Evolutionary conservation across 2,888 invertebrate species (phyloP).

Genomic region (Xylota sylvarum): DNA sequence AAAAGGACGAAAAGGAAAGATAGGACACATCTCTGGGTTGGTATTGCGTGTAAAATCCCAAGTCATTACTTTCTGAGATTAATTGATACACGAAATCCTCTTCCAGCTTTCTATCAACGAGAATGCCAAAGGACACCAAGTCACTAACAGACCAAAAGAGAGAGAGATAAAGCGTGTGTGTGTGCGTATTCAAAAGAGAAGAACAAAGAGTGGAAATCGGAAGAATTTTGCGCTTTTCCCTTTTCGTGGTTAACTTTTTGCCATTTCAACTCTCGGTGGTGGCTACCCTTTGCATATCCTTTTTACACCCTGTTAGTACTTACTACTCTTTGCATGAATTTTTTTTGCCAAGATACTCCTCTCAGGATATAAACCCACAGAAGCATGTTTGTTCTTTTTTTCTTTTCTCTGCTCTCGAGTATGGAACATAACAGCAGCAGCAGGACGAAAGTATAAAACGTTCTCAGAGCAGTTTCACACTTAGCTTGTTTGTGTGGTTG

Average conservation of each 20-base stretch:
- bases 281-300: not conserved
- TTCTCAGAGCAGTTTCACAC: slow-evolving; percentile 68
- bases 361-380: not conserved
- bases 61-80: slow-evolving; percentile 59
- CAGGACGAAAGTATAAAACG: slow-evolving; percentile 23
- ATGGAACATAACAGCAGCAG: not conserved
- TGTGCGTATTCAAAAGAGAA: not conserved
- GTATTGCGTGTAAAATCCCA: slow-evolving; percentile 36
- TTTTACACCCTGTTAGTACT: slow-evolving; percentile 26
- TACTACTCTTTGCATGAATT: slow-evolving; percentile 12
- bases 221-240: slow-evolving; percentile 48
- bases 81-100: slow-evolving; percentile 64
- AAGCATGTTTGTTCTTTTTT: not conserved
- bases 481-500: slow-evolving; percentile 63
- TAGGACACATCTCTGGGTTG: slow-evolving; percentile 6
- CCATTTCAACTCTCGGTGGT: slow-evolving; percentile 12
- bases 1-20: not conserved
- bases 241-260: slow-evolving; percentile 58
- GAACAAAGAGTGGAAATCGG: slow-evolving; percentile 27
- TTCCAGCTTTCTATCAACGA: slow-evolving; percentile 15
- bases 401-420: not conserved
- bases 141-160: not conserved
- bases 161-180: not conserved
- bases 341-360: not conserved
- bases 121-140: not conserved